Evolutionary conservation across 2,888 invertebrate species (phyloP).

Genomic region (Cryptocheilus praepositus): DNA sequence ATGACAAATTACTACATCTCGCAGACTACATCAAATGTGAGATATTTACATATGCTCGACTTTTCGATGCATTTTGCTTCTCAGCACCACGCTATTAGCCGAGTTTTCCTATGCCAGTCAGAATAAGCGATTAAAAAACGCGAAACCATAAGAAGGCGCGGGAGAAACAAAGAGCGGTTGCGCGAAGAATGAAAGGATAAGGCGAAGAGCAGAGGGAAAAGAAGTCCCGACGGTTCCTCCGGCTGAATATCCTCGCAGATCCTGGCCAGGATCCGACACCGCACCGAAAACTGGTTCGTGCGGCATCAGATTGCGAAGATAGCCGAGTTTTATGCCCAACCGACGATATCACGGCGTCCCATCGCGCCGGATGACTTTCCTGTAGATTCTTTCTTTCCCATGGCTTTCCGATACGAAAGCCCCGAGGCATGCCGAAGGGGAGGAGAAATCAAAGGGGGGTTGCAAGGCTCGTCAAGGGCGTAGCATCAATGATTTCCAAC

Average conservation of each 20-base stretch:
- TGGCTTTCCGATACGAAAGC: constrained; percentile 63
- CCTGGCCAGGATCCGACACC: constrained; percentile 43
- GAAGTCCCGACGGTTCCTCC: constrained; percentile 10
- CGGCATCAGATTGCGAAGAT: constrained; percentile 73
- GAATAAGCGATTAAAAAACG: too few species aligned
- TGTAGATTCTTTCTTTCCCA: constrained; percentile 70
- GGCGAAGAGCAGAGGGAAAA: neutral
- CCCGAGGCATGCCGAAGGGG: neutral
- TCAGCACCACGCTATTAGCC: too few species aligned
- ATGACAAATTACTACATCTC: too few species aligned
- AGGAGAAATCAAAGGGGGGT: neutral
- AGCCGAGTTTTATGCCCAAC: constrained; percentile 67
- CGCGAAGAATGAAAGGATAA: too few species aligned
- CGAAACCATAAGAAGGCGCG: too few species aligned
- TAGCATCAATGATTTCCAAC: too few species aligned
- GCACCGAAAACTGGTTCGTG: constrained; percentile 72
- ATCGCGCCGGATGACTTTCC: constrained; percentile 71
- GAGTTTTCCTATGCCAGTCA: too few species aligned
- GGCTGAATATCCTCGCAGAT: constrained; percentile 36
- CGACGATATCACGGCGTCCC: constrained; percentile 66
- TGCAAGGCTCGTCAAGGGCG: constrained; percentile 6
- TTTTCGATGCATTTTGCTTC: too few species aligned
- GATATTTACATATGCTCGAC: too few species aligned
- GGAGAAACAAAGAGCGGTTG: too few species aligned
- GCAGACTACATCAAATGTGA: too few species aligned